Evolutionary conservation across 1,140 invertebrate genomes (phyloP).

Genomic region (Solen grandis): DNA sequence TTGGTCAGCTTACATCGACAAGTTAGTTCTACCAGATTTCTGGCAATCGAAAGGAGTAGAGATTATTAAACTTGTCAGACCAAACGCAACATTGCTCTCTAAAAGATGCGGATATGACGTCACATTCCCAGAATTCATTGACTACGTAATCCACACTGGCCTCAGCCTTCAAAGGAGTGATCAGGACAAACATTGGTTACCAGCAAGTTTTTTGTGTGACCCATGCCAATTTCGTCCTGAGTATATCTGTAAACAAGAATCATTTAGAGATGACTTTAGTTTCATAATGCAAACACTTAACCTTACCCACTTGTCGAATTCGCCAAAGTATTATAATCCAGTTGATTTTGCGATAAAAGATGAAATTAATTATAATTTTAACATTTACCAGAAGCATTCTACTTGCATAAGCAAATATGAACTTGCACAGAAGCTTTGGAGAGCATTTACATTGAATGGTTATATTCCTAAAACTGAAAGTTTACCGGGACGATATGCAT

Average conservation of each 20-base stretch:
- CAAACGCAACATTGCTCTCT: neutral
- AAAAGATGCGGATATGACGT: constrained; percentile 58
- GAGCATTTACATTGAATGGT: constrained; percentile 59
- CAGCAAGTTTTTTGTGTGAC: constrained; percentile 56
- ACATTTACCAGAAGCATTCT: constrained; percentile 19
- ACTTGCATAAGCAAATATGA: constrained; percentile 42
- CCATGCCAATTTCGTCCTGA: constrained; percentile 58
- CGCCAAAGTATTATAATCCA: constrained; percentile 10
- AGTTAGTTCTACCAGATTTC: too few species aligned
- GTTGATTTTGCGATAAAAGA: constrained; percentile 52
- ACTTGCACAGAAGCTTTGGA: constrained; percentile 53
- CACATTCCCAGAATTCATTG: constrained; percentile 56
- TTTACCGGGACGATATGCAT: constrained; percentile 2
- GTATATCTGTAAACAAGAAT: constrained; percentile 63
- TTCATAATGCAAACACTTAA: constrained; percentile 39
- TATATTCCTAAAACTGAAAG: constrained; percentile 49
- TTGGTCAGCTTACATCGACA: too few species aligned
- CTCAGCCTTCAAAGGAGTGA: neutral
- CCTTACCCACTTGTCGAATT: constrained; percentile 22
- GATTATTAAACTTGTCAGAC: constrained; percentile 39
- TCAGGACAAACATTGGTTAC: constrained; percentile 65
- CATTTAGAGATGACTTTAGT: constrained; percentile 51
- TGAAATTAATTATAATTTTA: constrained; percentile 59
- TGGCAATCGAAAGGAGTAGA: constrained; percentile 51
- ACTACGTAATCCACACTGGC: constrained; percentile 45